Conservation (phyloP, 2,888 invertebrate species). For the Cantharis flavilabris region DNA sequence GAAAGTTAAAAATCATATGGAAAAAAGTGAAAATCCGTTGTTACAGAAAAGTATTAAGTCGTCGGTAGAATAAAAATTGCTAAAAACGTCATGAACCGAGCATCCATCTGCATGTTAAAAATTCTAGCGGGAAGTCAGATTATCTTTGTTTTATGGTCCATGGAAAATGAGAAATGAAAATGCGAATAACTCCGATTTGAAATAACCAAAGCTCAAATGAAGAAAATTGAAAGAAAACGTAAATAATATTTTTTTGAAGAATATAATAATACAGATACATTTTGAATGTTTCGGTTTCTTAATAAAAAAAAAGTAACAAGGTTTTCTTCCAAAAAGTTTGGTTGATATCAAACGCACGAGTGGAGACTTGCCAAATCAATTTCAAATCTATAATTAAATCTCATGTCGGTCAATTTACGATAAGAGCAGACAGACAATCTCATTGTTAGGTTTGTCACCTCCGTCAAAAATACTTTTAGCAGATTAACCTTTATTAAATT, state of each 20-base stretch:
- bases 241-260: conserved; percentile 12
- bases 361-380: conserved; percentile 9
- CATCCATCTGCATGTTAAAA: conserved; percentile 28
- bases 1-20: conserved; percentile 21
- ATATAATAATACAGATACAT: not conserved
- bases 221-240: conserved; percentile 20
- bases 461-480: not conserved
- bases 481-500: not conserved
- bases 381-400: conserved; percentile 12
- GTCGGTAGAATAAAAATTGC: conserved; percentile 31
- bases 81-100: conserved; percentile 25
- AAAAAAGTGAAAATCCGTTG: conserved; percentile 17
- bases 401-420: conserved; percentile 1
- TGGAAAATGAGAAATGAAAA: conserved; percentile 22
- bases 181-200: conserved; percentile 21
- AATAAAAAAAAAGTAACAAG: not conserved
- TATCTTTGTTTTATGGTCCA: conserved; percentile 36
- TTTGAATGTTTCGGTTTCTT: not conserved
- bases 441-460: not conserved
- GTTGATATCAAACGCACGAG: not conserved
- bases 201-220: conserved; percentile 20
- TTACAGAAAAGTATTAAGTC: conserved; percentile 29
- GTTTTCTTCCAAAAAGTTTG: not conserved
- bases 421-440: conserved; percentile 1
- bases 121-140: conserved; percentile 32